These are phyloP conservation scores for Campoplex nolae DNA, from an alignment of 2,888 invertebrate species.

Conservation along the genomic window DNA sequence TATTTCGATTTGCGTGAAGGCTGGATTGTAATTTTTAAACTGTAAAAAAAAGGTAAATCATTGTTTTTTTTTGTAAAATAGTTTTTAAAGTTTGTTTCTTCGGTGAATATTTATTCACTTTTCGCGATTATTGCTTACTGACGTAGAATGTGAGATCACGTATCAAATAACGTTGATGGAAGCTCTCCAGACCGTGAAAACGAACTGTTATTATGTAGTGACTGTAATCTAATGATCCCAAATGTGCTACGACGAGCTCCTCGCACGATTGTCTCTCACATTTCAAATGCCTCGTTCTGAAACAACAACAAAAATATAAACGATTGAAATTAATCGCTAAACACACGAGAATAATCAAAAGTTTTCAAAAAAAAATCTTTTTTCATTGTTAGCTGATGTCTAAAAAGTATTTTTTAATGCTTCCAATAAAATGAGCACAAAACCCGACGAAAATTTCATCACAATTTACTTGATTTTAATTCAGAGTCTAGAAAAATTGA, in stretches of 20 bases:
- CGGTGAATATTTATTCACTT: constrained; percentile 17
- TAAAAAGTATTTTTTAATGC: not conserved
- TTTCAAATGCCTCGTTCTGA: constrained; percentile 92
- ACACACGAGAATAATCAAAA: not conserved
- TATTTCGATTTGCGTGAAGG: constrained; percentile 98
- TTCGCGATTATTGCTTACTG: constrained; percentile 85
- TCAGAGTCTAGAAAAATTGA: not conserved
- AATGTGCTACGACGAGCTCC: constrained; percentile 94
- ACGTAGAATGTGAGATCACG: constrained; percentile 94
- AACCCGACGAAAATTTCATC: not conserved
- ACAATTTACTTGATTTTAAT: not conserved
- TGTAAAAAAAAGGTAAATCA: constrained; percentile 85
- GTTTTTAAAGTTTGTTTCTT: constrained; percentile 9
- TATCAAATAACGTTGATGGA: constrained; percentile 94
- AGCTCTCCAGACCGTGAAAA: constrained; percentile 93
- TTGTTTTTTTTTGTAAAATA: constrained; percentile 17
- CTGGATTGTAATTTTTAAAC: constrained; percentile 98
- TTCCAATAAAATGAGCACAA: not conserved
- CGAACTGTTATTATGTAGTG: constrained; percentile 94
- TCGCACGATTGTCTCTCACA: constrained; percentile 94
- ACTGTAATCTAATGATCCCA: constrained; percentile 95
- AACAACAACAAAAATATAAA: constrained; percentile 68
- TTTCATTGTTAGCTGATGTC: not conserved
- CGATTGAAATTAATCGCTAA: not conserved
- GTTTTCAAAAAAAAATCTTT: not conserved